Conservation (phyloP, 1,140 invertebrate species). For the Hyposmocoma kahamanoa region DNA sequence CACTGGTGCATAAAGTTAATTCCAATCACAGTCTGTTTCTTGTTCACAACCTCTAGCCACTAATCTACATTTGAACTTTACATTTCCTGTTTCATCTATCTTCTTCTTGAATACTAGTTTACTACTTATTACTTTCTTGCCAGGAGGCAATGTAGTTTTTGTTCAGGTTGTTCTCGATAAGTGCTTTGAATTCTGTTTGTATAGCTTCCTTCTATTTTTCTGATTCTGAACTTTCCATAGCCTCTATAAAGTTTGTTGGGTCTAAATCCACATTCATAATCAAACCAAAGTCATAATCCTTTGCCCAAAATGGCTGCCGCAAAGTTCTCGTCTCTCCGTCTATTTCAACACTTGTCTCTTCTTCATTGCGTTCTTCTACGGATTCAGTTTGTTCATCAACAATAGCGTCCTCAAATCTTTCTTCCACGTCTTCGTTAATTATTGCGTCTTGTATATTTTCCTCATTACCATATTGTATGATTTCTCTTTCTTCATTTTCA, state of each 20-base stretch:
- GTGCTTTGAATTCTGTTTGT: slow-evolving; percentile 8
- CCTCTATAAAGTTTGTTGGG: slow-evolving; percentile 10
- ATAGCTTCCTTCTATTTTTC: slow-evolving; percentile 16
- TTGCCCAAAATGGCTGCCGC: too few relatives aligned
- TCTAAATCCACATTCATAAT: background rate
- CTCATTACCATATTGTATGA: too few relatives aligned
- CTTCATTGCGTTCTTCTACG: background rate
- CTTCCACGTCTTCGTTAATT: too few relatives aligned
- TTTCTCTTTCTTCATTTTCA: background rate
- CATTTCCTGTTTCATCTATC: slow-evolving; percentile 6
- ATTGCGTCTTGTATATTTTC: background rate
- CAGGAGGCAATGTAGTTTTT: slow-evolving; percentile 8
- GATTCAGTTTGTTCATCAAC: too few relatives aligned
- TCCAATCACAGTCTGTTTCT: too few relatives aligned
- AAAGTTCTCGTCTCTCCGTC: too few relatives aligned
- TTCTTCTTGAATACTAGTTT: slow-evolving; percentile 29
- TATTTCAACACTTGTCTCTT: background rate
- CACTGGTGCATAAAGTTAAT: slow-evolving; percentile 24
- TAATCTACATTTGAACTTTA: slow-evolving; percentile 24
- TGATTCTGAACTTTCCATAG: slow-evolving; percentile 9
- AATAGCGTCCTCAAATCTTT: too few relatives aligned
- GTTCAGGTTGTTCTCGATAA: slow-evolving; percentile 18
- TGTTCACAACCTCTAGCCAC: slow-evolving; percentile 29
- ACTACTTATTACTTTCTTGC: slow-evolving; percentile 17
- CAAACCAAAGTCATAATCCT: background rate